Conservation (phyloP, 2,797 vertebrate species). For the Pristis pectinata region DNA sequence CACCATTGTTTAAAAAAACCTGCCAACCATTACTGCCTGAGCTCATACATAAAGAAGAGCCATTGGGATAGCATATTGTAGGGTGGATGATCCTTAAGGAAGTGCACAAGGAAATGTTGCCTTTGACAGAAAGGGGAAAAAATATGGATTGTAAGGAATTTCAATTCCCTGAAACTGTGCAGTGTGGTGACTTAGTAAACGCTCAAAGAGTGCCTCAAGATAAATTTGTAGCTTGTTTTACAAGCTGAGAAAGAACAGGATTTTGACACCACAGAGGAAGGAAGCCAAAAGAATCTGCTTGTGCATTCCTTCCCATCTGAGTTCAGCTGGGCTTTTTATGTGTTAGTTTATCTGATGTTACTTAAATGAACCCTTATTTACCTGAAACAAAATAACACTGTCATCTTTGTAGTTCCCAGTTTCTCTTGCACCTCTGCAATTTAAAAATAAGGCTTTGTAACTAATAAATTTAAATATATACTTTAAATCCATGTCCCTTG, state of each 20-base stretch:
- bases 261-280: not conserved
- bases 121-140: not conserved
- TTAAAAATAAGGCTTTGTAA: not conserved
- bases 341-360: not conserved
- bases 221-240: not conserved
- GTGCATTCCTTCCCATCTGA: slow-evolving; percentile 9
- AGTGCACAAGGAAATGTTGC: not conserved
- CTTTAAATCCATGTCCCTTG: too few species aligned
- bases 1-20: not conserved
- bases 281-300: slow-evolving; percentile 1
- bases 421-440: not conserved
- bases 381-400: not conserved
- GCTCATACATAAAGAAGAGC: not conserved
- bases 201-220: slow-evolving; percentile 1
- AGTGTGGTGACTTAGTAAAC: not conserved
- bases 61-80: not conserved
- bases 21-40: not conserved
- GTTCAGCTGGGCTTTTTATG: not conserved
- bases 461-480: too few species aligned
- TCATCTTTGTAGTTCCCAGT: not conserved
- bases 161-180: not conserved
- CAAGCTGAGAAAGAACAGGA: slow-evolving; percentile 1
- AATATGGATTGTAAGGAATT: not conserved
- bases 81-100: not conserved
- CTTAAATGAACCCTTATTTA: not conserved